phyloP scores from a whole-genome alignment of 2,888 invertebrate species.

The Eilema griseolum region DNA sequence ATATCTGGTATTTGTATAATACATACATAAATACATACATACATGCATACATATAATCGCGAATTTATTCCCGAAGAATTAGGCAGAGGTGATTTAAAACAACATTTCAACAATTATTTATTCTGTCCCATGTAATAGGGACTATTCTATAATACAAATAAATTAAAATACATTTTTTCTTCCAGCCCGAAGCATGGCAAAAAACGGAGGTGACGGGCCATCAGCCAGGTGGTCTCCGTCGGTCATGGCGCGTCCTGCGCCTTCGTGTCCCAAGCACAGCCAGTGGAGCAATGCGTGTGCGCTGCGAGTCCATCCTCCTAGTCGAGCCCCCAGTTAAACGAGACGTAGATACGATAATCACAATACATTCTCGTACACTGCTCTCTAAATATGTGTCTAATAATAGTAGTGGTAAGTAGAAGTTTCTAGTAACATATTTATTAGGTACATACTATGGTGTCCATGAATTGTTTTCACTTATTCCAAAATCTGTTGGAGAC shows the following conservation, averaged over 20 bases:
- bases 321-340: slow-evolving; percentile 79
- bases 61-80: no score
- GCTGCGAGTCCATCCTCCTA: slow-evolving; percentile 74
- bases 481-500: not conserved
- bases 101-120: no score
- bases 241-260: slow-evolving; percentile 76
- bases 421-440: not conserved
- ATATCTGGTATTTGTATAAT: not conserved
- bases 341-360: slow-evolving; percentile 70
- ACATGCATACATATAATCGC: no score
- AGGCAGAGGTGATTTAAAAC: no score
- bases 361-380: slow-evolving; percentile 77
- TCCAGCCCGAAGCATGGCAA: slow-evolving; percentile 79
- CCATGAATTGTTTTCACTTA: not conserved
- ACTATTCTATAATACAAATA: not conserved
- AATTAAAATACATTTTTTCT: slow-evolving; percentile 23
- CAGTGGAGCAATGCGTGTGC: slow-evolving; percentile 74
- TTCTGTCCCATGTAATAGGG: no score
- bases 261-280: slow-evolving; percentile 73
- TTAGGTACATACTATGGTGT: not conserved
- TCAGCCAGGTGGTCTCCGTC: slow-evolving; percentile 73
- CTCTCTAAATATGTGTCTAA: slow-evolving; percentile 81
- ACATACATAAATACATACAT: no score
- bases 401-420: slow-evolving; percentile 67
- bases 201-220: slow-evolving; percentile 72